Percentiles rank a stretch among this genome's conserved stretches.
Evolutionary conservation across 2,113 vertebrate genomes (phyloP).

Genomic region (Gobio gobio): DNA sequence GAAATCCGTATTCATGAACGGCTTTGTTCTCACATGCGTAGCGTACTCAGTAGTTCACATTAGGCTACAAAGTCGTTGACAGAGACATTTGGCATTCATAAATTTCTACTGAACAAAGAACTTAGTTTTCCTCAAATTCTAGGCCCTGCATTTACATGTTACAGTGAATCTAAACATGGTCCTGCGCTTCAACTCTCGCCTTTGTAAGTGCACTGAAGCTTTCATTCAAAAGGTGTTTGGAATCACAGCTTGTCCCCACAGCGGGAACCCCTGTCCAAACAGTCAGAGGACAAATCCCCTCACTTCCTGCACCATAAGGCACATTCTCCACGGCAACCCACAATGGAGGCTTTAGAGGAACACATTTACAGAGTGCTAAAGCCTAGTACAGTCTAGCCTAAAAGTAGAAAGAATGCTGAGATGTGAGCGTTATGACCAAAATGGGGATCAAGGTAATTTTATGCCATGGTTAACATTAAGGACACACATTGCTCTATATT

Average conservation of each 20-base stretch:
- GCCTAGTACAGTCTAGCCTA: background rate
- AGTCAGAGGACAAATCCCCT: slow-evolving; percentile 28
- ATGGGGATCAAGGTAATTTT: no score
- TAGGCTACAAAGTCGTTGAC: background rate
- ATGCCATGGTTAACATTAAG: no score
- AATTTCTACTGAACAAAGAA: slow-evolving; percentile 2
- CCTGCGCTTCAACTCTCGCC: slow-evolving; percentile 7
- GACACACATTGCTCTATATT: no score
- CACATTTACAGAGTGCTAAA: slow-evolving; percentile 38
- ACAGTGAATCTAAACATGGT: slow-evolving; percentile 3
- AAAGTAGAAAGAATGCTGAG: background rate
- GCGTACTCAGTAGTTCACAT: background rate
- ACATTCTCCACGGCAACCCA: slow-evolving; percentile 46
- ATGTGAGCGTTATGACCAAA: background rate
- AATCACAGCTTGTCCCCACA: slow-evolving; percentile 34
- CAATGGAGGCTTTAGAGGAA: slow-evolving; percentile 10
- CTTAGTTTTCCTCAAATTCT: background rate
- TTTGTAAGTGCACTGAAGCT: slow-evolving; percentile 15
- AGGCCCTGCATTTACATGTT: slow-evolving; percentile 26
- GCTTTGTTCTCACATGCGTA: background rate
- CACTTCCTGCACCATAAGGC: slow-evolving; percentile 27
- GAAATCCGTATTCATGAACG: background rate
- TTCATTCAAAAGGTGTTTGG: slow-evolving; percentile 10
- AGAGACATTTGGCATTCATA: background rate
- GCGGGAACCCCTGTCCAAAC: slow-evolving; percentile 25